Evolutionary conservation across 2,797 vertebrate genomes (phyloP).

Genomic region (Sebastes goodei): DNA sequence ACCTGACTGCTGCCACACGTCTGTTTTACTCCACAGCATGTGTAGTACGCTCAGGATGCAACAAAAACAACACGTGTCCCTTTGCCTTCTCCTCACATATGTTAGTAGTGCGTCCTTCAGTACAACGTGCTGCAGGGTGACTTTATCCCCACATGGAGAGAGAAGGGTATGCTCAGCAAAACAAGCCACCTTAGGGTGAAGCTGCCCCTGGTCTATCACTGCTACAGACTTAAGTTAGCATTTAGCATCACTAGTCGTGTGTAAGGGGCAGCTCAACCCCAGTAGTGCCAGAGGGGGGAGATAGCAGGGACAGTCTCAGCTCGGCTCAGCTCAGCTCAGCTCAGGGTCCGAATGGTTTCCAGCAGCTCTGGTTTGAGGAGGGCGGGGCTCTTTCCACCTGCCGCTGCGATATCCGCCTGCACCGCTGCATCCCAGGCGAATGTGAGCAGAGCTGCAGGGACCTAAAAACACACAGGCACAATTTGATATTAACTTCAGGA

Average conservation of each 20-base stretch:
- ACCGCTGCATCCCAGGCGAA: slow-evolving; percentile 89
- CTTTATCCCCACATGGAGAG: slow-evolving; percentile 6
- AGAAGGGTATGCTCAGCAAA: slow-evolving; percentile 18
- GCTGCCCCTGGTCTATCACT: slow-evolving; percentile 8
- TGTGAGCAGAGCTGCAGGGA: slow-evolving; percentile 90
- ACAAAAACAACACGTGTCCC: background rate
- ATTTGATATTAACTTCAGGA: background rate
- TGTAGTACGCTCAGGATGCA: slow-evolving; percentile 22
- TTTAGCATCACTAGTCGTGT: slow-evolving; percentile 25
- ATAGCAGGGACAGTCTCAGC: slow-evolving; percentile 16
- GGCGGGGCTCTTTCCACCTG: slow-evolving; percentile 67
- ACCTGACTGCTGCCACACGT: background rate
- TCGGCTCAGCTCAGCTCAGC: slow-evolving; percentile 86
- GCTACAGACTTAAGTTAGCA: slow-evolving; percentile 30
- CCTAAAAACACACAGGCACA: slow-evolving; percentile 71
- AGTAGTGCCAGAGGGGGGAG: background rate
- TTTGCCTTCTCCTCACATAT: background rate
- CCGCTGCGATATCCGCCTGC: slow-evolving; percentile 88
- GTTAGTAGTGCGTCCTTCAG: slow-evolving; percentile 20
- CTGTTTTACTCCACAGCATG: slow-evolving; percentile 15
- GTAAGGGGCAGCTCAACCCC: slow-evolving; percentile 21
- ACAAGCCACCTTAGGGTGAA: slow-evolving; percentile 17
- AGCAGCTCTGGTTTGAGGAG: slow-evolving; percentile 86
- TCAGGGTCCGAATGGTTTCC: slow-evolving; percentile 80
- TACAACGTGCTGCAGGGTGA: slow-evolving; percentile 2